Conservation (phyloP, 2,797 vertebrate species). For the Chloroceryle amazona region DNA sequence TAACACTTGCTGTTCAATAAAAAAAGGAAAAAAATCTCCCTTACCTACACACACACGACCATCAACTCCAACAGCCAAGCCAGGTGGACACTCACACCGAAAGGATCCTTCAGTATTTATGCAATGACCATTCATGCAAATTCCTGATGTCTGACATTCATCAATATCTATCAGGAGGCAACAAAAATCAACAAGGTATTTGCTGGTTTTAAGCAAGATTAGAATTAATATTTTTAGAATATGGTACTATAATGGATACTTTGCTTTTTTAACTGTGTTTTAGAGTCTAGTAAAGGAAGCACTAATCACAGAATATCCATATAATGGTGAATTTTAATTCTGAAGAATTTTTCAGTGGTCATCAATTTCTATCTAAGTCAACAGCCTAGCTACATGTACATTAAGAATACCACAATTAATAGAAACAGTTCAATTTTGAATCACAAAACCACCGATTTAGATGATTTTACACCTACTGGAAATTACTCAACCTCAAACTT, state of each 20-base stretch:
- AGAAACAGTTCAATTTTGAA: neutral
- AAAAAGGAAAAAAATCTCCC: neutral
- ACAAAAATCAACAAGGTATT: neutral
- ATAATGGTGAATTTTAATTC: neutral
- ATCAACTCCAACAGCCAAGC: constrained; percentile 82
- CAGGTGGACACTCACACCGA: constrained; percentile 82
- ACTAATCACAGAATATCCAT: neutral
- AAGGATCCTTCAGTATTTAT: constrained; percentile 86
- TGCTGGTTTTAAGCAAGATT: neutral
- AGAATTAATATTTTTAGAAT: neutral
- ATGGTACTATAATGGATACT: neutral
- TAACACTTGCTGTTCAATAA: neutral
- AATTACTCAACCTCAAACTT: neutral
- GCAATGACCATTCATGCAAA: constrained; percentile 86
- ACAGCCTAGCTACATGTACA: neutral
- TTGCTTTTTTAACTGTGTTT: neutral
- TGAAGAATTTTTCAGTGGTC: neutral
- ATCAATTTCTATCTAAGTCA: neutral
- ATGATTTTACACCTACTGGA: neutral
- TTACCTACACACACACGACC: constrained; percentile 86
- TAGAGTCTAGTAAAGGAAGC: neutral
- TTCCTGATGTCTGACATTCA: constrained; percentile 83
- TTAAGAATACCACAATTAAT: neutral
- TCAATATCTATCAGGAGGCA: constrained; percentile 78
- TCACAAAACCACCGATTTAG: neutral